phyloP scores from a whole-genome alignment of 1,140 invertebrate species.

The Eumaeus atala region DNA sequence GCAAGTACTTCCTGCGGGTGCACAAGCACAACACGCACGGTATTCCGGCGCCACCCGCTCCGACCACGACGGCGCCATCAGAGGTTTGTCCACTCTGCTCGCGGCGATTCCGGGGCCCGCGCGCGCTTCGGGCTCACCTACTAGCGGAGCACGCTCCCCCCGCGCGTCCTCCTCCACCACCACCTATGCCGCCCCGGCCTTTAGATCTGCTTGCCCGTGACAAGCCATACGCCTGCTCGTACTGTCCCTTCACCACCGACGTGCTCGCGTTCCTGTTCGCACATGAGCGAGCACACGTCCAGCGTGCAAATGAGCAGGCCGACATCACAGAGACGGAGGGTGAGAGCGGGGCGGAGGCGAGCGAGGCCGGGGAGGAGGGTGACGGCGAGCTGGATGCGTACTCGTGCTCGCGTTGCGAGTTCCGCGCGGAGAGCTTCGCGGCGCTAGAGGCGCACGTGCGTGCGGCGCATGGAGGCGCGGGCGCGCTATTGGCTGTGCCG shows the following conservation, averaged over 20 bases:
- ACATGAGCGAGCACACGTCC: conserved; percentile 88
- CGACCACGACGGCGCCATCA: conserved; percentile 70
- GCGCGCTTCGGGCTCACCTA: conserved; percentile 92
- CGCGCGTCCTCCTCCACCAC: conserved; percentile 76
- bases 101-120: conserved; percentile 89
- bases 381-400: conserved; percentile 48
- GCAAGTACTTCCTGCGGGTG: conserved; percentile 96
- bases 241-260: conserved; percentile 91
- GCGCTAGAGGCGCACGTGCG: conserved; percentile 80
- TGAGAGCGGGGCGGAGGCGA: conserved; percentile 32
- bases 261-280: conserved; percentile 92
- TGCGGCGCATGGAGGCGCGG: conserved; percentile 77
- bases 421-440: conserved; percentile 77
- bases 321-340: conserved; percentile 30
- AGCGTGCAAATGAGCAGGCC: conserved; percentile 40
- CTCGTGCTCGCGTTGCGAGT: conserved; percentile 81
- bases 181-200: conserved; percentile 75
- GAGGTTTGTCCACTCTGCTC: conserved; percentile 88
- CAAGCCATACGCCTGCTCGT: conserved; percentile 90
- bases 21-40: conserved; percentile 99
- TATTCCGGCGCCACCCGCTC: conserved; percentile 78
- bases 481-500: conserved; percentile 79
- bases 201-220: conserved; percentile 58
- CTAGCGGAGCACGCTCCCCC: conserved; percentile 84
- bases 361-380: conserved; percentile 37